phyloP scores from a whole-genome alignment of 2,888 invertebrate genomes.

The Altica lythri region DNA sequence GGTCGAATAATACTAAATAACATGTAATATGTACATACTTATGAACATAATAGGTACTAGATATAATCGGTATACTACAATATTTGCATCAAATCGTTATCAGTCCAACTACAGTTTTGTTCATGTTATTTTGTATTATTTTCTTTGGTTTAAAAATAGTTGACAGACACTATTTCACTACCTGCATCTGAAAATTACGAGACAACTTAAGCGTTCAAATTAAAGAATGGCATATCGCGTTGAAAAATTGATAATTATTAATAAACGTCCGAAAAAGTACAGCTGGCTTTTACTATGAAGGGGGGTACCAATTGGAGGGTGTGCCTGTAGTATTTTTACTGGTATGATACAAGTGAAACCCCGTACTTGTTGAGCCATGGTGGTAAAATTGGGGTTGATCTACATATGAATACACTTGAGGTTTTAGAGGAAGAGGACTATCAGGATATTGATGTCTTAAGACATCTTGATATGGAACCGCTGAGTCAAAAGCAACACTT shows the following conservation, averaged over 20 bases:
- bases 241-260: slow-evolving; percentile 38
- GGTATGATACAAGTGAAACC: slow-evolving; percentile 89
- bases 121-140: slow-evolving; percentile 49
- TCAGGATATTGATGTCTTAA: slow-evolving; percentile 67
- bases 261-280: slow-evolving; percentile 38
- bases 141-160: slow-evolving; percentile 54
- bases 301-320: slow-evolving; percentile 57
- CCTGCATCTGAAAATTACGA: slow-evolving; percentile 42
- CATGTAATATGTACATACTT: slow-evolving; percentile 42
- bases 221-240: slow-evolving; percentile 43
- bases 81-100: slow-evolving; percentile 39
- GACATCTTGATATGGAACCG: slow-evolving; percentile 60
- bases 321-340: slow-evolving; percentile 62
- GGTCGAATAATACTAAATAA: slow-evolving; percentile 47
- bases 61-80: slow-evolving; percentile 37
- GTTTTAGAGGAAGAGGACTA: slow-evolving; percentile 79
- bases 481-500: slow-evolving; percentile 60
- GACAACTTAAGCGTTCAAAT: slow-evolving; percentile 46
- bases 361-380: slow-evolving; percentile 61
- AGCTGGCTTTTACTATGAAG: slow-evolving; percentile 53
- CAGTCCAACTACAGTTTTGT: slow-evolving; percentile 38
- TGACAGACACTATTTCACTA: slow-evolving; percentile 46
- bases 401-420: slow-evolving; percentile 81
- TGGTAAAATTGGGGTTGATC: slow-evolving; percentile 89
- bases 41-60: slow-evolving; percentile 34